A percentile compares a stretch with the other conserved stretches of the same genome.
Conservation (phyloP, 2,113 vertebrate genomes). For the Colinus virginianus region DNA sequence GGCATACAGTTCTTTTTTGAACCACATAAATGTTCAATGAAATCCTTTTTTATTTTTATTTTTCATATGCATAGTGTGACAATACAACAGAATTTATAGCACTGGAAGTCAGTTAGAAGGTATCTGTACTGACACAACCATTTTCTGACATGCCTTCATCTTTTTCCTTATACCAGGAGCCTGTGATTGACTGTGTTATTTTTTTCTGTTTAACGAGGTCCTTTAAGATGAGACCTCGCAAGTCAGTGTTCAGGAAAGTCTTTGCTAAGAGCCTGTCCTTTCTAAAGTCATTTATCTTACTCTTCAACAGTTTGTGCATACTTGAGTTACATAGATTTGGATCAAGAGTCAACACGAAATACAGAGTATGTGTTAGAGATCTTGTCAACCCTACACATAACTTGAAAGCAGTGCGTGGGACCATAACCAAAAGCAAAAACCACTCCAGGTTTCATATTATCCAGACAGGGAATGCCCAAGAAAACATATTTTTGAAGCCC, state of each 20-base stretch:
- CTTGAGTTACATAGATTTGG: background rate
- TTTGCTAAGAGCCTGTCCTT: background rate
- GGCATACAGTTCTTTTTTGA: background rate
- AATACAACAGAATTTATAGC: background rate
- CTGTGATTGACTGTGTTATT: background rate
- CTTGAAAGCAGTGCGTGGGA: background rate
- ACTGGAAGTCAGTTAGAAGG: background rate
- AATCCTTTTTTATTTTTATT: background rate
- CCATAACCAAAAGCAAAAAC: slow-evolving; percentile 8
- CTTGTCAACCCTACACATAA: background rate
- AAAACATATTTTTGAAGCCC: background rate
- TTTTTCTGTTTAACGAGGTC: background rate
- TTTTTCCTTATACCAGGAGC: background rate
- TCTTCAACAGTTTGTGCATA: background rate
- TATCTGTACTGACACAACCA: background rate
- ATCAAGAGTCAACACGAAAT: background rate
- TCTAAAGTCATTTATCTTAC: background rate
- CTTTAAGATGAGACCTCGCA: background rate
- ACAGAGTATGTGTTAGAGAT: background rate
- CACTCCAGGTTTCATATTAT: background rate
- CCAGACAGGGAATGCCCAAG: background rate
- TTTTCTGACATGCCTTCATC: background rate
- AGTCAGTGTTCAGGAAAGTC: background rate
- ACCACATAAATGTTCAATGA: background rate
- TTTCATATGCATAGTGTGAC: background rate